Evolutionary conservation across 2,113 vertebrate genomes (phyloP), one percentile per base, ranked within the genome.

Genomic region (Lepisosteus oculatus): DNA sequence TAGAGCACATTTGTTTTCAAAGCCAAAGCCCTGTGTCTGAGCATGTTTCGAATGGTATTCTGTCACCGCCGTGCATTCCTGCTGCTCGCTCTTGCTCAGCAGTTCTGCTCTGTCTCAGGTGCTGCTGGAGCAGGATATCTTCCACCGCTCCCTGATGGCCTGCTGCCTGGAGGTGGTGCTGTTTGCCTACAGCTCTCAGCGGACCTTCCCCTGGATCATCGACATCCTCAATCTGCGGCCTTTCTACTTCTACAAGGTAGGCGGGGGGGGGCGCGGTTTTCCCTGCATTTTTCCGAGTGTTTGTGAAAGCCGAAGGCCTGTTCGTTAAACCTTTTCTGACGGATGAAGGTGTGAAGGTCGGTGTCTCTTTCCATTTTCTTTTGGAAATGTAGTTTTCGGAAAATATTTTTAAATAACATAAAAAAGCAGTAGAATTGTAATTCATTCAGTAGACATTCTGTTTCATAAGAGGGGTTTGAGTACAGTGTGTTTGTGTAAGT

Each of bases 201-300:
- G 94, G 44, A 98, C 91, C 59, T 99, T 99, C 75, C 97, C 97
- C 44, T 99, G 97, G 97, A 95, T 97, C 88, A 90, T 98, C 65
- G 90, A 91, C 13, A 79, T 94, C 66, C 92, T 99, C 42, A 85
- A 92, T 78, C 86, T 98, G 70, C 82, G 79, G 0, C 93, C 97
- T 0, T 99, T 98, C 88, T 94, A 96, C 80, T 99, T 99, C 82
- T 99, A 98, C 72, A 99, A 99, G 97, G 97, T 95, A 77, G 81
- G 73, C 41, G 29, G 61, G 57, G 5, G 5, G 15, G 15, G 15
- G 15, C 15, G 15, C 15, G 15, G 15, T 17, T 17, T 17, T 17
- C 15, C 15, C 15, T 17, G 15, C 15, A 17, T 17, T 17, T 17
- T 17, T 17, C 15, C 15, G 15, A 0, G 15, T 17, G 15, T n/a